These are phyloP conservation scores for Lichenostomus cassidix DNA, from an alignment of 2,113 vertebrate genomes.

Conservation along the genomic window DNA sequence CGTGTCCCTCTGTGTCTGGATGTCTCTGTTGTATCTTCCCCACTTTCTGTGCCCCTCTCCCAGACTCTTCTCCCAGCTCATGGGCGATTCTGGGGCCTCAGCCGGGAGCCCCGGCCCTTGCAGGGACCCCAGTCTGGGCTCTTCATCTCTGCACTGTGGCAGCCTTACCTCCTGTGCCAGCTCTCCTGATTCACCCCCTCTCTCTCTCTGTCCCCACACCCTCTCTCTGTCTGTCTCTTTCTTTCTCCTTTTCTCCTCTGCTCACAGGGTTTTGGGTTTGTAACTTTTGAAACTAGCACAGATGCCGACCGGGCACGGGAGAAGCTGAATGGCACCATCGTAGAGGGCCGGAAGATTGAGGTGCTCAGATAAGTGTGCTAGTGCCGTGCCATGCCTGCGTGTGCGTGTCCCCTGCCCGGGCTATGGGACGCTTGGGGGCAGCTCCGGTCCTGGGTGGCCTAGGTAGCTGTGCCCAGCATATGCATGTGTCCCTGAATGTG, in stretches of 20 bases:
- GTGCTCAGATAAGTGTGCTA: constrained; percentile 85
- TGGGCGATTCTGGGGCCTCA: neutral
- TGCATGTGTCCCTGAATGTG: neutral
- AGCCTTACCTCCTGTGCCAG: constrained; percentile 46
- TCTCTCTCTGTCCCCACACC: constrained; percentile 23
- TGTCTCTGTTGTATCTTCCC: constrained; percentile 45
- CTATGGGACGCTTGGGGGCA: neutral
- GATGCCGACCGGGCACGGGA: constrained; percentile 97
- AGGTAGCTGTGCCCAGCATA: neutral
- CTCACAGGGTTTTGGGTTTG: constrained; percentile 89
- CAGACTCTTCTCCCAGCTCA: neutral
- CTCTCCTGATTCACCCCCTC: constrained; percentile 57
- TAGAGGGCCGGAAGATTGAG: constrained; percentile 99
- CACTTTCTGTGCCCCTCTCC: constrained; percentile 53
- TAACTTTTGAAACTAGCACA: constrained; percentile 99
- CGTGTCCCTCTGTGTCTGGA: neutral
- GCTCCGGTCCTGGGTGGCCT: neutral
- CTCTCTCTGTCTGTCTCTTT: constrained; percentile 55
- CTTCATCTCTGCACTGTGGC: constrained; percentile 13
- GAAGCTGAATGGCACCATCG: constrained; percentile 99
- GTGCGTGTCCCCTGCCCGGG: neutral
- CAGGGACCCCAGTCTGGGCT: neutral
- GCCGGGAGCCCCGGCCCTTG: neutral
- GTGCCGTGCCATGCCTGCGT: constrained; percentile 59
- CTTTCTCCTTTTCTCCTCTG: constrained; percentile 73